Base-by-base conservation (phyloP, 2,113 vertebrate genomes). In the Anolis carolinensis region DNA sequence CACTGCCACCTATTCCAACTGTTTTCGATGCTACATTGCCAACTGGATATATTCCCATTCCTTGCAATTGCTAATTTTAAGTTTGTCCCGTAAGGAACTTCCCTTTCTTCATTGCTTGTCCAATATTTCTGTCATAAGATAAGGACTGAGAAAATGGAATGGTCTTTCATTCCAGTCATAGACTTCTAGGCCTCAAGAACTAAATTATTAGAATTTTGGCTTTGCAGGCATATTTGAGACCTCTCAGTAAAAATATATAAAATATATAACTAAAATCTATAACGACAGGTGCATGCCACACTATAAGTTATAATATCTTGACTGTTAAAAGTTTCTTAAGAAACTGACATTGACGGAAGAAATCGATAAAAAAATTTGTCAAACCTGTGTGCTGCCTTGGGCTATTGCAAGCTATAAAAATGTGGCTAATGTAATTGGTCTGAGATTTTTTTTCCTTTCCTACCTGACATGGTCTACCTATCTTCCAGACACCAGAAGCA, bases 371-470 rank as follows among this genome's bases (percentile, higher is more conserved):
- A 25, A 68, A 74, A 23, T 84, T 84, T 79, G 59, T 36, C 82
- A 88, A 84, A 84, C 48, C 73, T 36, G 16, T 73, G 32, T 30
- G 52, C 14, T 6, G 52, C 55, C 76, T 80, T 65, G 59, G 76
- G 76, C 82, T 84, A 79, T 52, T 67, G 75, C 32, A 79, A 74
- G 76, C 10, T 84, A 30, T 81, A n/a, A 63, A 59, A 84, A 87
- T 80, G 48, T 74, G 52, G 68, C 59, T 84, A 80, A 84, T 79
- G 48, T 74, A 84, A 88, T 75, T 80, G 82, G 87, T 32, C 55
- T 16, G 44, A 80, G 39, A 84, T 23, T 84, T 80, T 27, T 27
- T 63, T 79, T 87, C 63, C 83, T 50, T 55, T 30, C 75, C 23
- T 67, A 52, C 68, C 70, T 84, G 59, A 30, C 55, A 88, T 67